phyloP scores from a whole-genome alignment of 1,140 invertebrate genomes.

The Bombus soroeensis region DNA sequence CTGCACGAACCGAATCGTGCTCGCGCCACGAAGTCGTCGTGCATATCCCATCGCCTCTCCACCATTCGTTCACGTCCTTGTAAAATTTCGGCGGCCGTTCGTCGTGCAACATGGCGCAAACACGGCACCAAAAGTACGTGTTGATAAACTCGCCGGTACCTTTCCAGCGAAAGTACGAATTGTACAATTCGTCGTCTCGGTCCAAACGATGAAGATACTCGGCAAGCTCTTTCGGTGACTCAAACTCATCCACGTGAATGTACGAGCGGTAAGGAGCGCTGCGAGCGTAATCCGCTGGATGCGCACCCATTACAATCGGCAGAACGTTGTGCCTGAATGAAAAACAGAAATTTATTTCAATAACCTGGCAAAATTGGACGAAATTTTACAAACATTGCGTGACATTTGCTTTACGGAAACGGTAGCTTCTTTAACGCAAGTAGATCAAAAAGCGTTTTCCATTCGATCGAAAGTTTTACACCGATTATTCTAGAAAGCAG shows the following conservation, averaged over 20 bases:
- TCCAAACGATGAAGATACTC: conserved; percentile 93
- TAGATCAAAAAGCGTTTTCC: no score
- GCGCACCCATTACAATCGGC: conserved; percentile 97
- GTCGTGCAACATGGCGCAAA: conserved; percentile 95
- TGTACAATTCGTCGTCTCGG: conserved; percentile 93
- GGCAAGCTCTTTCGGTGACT: conserved; percentile 91
- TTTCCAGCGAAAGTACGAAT: conserved; percentile 95
- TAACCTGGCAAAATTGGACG: not conserved
- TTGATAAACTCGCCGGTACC: conserved; percentile 97
- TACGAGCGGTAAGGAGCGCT: conserved; percentile 94
- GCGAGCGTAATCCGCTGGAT: conserved; percentile 93
- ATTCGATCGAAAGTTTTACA: no score
- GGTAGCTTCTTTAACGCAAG: no score
- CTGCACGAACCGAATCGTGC: conserved; percentile 55
- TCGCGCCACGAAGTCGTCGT: conserved; percentile 87
- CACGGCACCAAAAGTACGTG: conserved; percentile 97
- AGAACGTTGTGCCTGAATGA: conserved; percentile 91
- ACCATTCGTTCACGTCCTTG: conserved; percentile 93
- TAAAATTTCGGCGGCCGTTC: conserved; percentile 87
- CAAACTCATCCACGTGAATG: conserved; percentile 97
- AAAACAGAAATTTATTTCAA: not conserved
- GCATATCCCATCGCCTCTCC: conserved; percentile 90
- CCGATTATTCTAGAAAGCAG: no score
- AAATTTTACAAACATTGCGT: no score
- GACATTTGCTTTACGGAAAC: no score